Base-by-base conservation (phyloP, 2,113 vertebrate species). In the Stegostoma tigrinum region DNA sequence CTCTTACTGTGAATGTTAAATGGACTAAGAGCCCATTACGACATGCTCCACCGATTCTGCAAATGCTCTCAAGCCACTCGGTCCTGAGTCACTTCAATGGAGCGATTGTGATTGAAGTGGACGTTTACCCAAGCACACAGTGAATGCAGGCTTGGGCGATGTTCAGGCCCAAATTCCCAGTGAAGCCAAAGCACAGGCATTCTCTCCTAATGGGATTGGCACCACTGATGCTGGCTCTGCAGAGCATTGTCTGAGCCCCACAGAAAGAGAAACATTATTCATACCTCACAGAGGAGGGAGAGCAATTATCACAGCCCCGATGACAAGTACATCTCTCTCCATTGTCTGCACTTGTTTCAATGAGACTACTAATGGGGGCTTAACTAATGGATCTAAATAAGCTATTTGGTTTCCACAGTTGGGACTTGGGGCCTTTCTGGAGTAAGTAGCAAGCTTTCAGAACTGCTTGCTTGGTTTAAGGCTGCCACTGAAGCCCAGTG, bases 261-360 rank as follows among this genome's bases (percentile, higher is more conserved):
- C 97, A 97, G 98, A 97, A 98, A 98, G 97, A 98, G 98, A 98
- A 98, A 98, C 98, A 98, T 98, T 97, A 98, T 98, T 98, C 97
- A 98, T 96, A 95, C 96, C 96, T 97, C 96, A 97, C 97, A 97
- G 97, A 97, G 97, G 97, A 97, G 94, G 97, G 97, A 96, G 96
- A 98, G 98, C 98, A 98, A 98, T 98, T 98, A 98, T 98, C 96
- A 90, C 96, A 97, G 97, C 97, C 89, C 97, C 97, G 97, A 97
- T 98, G 98, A 97, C 97, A 96, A 97, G 98, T 98, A 97, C 97
- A 97, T 98, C 97, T 97, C 97, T 97, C 96, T 97, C 97, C 97
- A 98, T 98, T 98, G 98, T 98, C 97, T 98, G 97, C 96, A 96
- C 97, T 97, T 97, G 97, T 97, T 98, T 98, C 98, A 98, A 98